phyloP scores from a whole-genome alignment of 1,140 invertebrate genomes.

The Apocrypta bakeri region DNA sequence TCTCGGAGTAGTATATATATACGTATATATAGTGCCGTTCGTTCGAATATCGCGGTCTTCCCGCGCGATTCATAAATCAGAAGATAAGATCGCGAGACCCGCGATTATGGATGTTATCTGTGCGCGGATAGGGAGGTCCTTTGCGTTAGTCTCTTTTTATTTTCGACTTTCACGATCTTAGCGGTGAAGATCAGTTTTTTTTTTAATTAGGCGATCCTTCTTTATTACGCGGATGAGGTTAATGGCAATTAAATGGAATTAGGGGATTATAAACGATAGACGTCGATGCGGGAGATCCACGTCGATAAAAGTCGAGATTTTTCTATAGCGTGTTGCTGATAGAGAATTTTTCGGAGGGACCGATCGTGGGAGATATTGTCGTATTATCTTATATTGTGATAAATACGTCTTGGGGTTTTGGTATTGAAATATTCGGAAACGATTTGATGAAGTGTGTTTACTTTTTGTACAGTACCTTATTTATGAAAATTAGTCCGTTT shows the following conservation, averaged over 20 bases:
- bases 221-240: constrained; percentile 11
- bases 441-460: too few species aligned
- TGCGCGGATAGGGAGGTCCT: constrained; percentile 15
- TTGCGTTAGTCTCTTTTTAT: background rate
- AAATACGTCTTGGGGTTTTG: too few species aligned
- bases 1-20: constrained; percentile 60
- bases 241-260: constrained; percentile 33
- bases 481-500: too few species aligned
- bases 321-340: too few species aligned
- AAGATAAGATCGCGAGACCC: constrained; percentile 39
- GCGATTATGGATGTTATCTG: constrained; percentile 48
- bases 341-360: background rate
- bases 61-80: constrained; percentile 47
- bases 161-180: background rate
- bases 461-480: too few species aligned
- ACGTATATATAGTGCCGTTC: constrained; percentile 64
- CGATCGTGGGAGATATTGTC: background rate
- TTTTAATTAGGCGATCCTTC: constrained; percentile 31
- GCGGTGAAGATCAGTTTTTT: background rate
- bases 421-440: too few species aligned
- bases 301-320: too few species aligned
- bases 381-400: too few species aligned
- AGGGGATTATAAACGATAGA: constrained; percentile 1
- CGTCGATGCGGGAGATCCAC: constrained; percentile 1
- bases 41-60: constrained; percentile 57